Conservation (phyloP, 2,888 invertebrate genomes). For the Strigamia transsilvanica region DNA sequence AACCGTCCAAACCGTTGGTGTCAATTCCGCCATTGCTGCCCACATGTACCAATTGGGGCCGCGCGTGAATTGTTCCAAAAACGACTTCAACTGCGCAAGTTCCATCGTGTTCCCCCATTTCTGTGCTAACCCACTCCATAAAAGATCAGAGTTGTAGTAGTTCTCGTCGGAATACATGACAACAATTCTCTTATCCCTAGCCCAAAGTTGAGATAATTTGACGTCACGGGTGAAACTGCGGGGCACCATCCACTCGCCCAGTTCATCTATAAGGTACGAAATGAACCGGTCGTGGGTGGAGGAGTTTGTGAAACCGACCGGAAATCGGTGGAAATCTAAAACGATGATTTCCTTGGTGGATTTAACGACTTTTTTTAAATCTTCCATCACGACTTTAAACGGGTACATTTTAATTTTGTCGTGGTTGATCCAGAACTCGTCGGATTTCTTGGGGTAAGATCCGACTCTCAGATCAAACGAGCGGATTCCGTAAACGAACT, state of each 20-base stretch:
- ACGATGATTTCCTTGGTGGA: conserved; percentile 67
- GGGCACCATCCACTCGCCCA: conserved; percentile 70
- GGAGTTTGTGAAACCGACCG: conserved; percentile 69
- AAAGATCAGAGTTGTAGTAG: conserved; percentile 58
- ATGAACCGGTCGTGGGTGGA: conserved; percentile 69
- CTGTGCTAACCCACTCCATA: conserved; percentile 14
- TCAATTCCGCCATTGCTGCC: conserved; percentile 79
- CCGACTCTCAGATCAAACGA: conserved; percentile 83
- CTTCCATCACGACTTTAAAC: conserved; percentile 68
- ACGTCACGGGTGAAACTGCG: conserved; percentile 67
- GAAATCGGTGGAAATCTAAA: conserved; percentile 84
- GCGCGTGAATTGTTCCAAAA: conserved; percentile 63
- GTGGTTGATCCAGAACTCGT: conserved; percentile 75
- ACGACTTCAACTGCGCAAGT: conserved; percentile 66
- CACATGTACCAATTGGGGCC: conserved; percentile 61
- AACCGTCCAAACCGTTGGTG: conserved; percentile 73
- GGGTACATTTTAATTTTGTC: conserved; percentile 76
- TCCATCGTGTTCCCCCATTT: conserved; percentile 3
- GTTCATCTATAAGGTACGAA: conserved; percentile 68
- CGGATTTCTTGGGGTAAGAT: conserved; percentile 68
- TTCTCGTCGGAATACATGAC: conserved; percentile 70
- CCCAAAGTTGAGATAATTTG: conserved; percentile 71
- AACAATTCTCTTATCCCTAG: conserved; percentile 69
- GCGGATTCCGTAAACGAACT: conserved; percentile 83
- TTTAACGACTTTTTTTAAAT: conserved; percentile 60